phyloP scores from a whole-genome alignment of 2,888 invertebrate species.

The Brachyptera risi region DNA sequence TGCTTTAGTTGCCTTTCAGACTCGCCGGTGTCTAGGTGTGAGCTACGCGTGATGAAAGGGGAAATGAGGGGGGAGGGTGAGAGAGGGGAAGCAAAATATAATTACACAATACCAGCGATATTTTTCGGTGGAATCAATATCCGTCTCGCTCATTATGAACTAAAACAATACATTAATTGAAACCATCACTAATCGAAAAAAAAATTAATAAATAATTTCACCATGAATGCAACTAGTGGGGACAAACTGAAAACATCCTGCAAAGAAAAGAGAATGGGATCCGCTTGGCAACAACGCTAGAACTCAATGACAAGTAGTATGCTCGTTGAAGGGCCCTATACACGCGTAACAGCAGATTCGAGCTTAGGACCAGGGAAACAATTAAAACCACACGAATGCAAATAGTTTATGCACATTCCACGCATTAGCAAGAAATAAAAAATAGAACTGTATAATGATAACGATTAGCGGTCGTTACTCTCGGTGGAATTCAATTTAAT shows the following conservation, averaged over 20 bases:
- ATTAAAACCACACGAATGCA: no score
- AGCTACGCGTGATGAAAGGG: conserved; percentile 36
- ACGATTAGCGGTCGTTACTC: not conserved
- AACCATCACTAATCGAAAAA: no score
- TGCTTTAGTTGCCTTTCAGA: no score
- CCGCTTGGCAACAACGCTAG: conserved; percentile 19
- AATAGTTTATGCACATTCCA: not conserved
- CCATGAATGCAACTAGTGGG: conserved; percentile 6
- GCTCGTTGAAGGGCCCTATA: conserved; percentile 27
- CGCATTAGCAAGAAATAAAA: not conserved
- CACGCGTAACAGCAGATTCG: conserved; percentile 31
- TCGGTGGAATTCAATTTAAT: no score
- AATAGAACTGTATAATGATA: not conserved
- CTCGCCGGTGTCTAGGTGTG: no score
- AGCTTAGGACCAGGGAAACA: no score
- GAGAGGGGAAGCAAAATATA: no score
- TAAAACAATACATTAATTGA: no score
- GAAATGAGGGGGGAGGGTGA: conserved; percentile 40
- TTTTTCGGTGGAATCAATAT: no score
- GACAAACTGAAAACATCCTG: not conserved
- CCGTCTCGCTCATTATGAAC: no score
- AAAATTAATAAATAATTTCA: no score
- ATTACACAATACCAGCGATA: no score
- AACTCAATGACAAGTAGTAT: conserved; percentile 12
- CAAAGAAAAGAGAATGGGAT: not conserved